Percentiles rank a stretch among this genome's conserved stretches.
Conservation (phyloP, 1,140 invertebrate species). For the Planococcus citri region DNA sequence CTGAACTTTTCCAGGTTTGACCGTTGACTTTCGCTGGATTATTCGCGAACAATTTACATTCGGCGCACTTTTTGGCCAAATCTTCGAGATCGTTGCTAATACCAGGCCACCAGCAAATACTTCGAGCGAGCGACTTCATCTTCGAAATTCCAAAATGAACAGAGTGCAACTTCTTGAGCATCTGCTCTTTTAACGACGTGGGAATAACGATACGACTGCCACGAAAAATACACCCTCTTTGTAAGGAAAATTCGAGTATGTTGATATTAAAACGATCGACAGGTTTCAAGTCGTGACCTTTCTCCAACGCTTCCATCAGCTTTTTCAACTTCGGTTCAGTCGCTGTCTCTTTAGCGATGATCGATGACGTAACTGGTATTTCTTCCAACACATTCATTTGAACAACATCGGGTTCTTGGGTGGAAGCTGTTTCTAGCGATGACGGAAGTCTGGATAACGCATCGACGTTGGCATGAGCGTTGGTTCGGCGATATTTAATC, state of each 20-base stretch:
- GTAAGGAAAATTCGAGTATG: conserved; percentile 13
- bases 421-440: too few relatives aligned
- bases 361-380: background rate
- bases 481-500: conserved; percentile 30
- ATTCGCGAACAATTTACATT: too few relatives aligned
- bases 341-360: background rate
- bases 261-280: background rate
- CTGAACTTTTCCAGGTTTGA: too few relatives aligned
- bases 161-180: conserved; percentile 31
- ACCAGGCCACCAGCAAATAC: conserved; percentile 33
- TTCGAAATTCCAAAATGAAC: conserved; percentile 31
- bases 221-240: conserved; percentile 22
- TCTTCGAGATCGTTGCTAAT: conserved; percentile 31
- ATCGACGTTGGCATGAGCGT: conserved; percentile 30
- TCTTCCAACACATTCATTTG: background rate
- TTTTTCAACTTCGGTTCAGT: background rate
- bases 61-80: conserved; percentile 22
- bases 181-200: conserved; percentile 22
- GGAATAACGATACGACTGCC: too few relatives aligned
- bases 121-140: conserved; percentile 35
- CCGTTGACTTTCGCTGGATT: too few relatives aligned
- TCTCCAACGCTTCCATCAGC: background rate
- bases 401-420: background rate
- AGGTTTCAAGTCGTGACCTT: too few relatives aligned
- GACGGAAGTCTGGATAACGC: too few relatives aligned